Evolutionary conservation across 1,140 invertebrate species (phyloP).

Genomic region (Drosophila gunungcola): DNA sequence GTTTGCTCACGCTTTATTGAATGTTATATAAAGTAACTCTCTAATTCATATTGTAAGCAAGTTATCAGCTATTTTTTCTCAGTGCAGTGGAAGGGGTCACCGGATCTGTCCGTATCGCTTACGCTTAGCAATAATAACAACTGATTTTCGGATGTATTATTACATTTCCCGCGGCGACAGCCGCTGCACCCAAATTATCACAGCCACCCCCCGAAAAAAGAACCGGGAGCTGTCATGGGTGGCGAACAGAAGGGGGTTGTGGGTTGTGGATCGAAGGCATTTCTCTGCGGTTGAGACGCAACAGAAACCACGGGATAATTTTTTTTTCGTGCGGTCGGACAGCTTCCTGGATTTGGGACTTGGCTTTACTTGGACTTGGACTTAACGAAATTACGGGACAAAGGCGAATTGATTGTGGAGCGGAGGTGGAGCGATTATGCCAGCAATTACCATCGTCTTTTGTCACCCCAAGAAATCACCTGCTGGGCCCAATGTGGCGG

Average conservation of each 20-base stretch:
- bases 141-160: constrained; percentile 82
- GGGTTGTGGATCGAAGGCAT: constrained; percentile 3
- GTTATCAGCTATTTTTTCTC: not conserved
- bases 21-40: too few relatives aligned
- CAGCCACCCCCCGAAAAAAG: constrained; percentile 55
- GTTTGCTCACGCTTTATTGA: not conserved
- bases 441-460: constrained; percentile 74
- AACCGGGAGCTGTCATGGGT: constrained; percentile 13
- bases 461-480: constrained; percentile 65
- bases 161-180: constrained; percentile 73
- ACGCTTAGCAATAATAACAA: constrained; percentile 80
- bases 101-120: constrained; percentile 65
- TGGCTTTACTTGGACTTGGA: constrained; percentile 6
- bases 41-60: too few relatives aligned
- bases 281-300: constrained; percentile 36
- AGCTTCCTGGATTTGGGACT: constrained; percentile 29
- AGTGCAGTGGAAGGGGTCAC: constrained; percentile 27
- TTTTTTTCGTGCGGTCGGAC: constrained; percentile 4
- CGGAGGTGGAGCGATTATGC: constrained; percentile 41
- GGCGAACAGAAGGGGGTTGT: not conserved
- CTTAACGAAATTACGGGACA: constrained; percentile 66
- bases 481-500: constrained; percentile 51
- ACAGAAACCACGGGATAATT: constrained; percentile 18
- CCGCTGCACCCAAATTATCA: constrained; percentile 73
- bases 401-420: constrained; percentile 60